A percentile compares a stretch with the other conserved stretches of the same genome.
Conservation (phyloP, 2,797 vertebrate species). For the Thamnophis elegans region DNA sequence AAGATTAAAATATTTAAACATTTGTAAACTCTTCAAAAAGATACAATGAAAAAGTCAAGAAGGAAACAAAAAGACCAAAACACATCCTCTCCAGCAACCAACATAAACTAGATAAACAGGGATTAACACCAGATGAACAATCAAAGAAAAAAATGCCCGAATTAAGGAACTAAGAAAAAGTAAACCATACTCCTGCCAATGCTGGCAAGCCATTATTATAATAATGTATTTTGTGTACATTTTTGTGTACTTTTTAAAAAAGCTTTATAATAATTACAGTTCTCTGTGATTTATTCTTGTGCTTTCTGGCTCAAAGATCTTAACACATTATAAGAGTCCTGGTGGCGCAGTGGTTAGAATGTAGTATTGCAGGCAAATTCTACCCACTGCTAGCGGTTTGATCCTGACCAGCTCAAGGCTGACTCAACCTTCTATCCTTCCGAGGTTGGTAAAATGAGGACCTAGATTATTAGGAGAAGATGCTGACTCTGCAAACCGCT, state of each 20-base stretch:
- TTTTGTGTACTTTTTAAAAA: neutral
- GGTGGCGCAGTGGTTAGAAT: neutral
- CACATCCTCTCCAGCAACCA: neutral
- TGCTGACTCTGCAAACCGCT: neutral
- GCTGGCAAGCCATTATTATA: neutral
- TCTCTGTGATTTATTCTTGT: neutral
- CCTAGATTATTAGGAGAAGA: neutral
- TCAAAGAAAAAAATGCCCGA: neutral
- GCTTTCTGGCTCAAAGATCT: neutral
- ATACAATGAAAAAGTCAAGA: neutral
- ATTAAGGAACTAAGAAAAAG: neutral
- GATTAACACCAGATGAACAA: neutral
- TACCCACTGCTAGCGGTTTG: neutral
- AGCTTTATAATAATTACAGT: neutral
- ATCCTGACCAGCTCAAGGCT: neutral
- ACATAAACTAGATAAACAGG: neutral
- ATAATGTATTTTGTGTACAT: neutral
- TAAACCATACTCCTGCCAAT: neutral
- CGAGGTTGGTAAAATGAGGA: neutral
- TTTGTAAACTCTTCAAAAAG: neutral
- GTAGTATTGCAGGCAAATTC: neutral
- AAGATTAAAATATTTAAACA: neutral
- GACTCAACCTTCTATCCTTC: neutral
- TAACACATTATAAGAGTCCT: neutral
- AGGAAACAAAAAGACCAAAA: neutral